Conservation (phyloP, 2,797 vertebrate species). For the Pseudochromis fuscus region DNA sequence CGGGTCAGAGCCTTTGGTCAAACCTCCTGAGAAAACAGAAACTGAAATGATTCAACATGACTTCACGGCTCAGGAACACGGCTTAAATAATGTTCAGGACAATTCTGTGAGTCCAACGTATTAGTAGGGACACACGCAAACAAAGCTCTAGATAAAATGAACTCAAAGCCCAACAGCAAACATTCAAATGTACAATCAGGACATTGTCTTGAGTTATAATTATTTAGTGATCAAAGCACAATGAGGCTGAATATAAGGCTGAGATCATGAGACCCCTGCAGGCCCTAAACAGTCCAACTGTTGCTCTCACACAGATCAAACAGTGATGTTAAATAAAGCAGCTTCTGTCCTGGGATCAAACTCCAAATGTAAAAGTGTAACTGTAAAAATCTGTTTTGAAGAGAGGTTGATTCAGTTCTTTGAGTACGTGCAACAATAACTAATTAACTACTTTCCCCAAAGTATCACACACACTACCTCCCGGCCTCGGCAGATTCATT, state of each 20-base stretch:
- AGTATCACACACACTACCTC: constrained; percentile 25
- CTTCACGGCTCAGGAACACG: no score
- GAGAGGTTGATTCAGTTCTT: constrained; percentile 23
- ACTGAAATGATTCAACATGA: no score
- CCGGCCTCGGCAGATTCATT: constrained; percentile 32
- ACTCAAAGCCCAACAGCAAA: neutral
- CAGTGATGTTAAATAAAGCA: neutral
- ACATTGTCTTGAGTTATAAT: neutral
- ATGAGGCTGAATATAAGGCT: neutral
- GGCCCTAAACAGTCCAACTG: neutral
- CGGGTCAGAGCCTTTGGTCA: no score
- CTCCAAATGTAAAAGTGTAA: neutral
- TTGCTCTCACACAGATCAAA: neutral
- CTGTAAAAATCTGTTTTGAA: constrained; percentile 21
- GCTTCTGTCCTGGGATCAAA: constrained; percentile 7
- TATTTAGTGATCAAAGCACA: constrained; percentile 9
- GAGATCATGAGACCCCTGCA: neutral
- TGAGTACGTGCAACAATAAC: constrained; percentile 45
- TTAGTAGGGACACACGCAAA: no score
- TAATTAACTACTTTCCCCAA: constrained; percentile 52
- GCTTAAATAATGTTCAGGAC: no score
- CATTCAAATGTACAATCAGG: no score
- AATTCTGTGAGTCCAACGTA: no score
- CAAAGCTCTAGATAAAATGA: neutral
- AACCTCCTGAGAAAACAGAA: no score